These are phyloP conservation scores for Physella acuta DNA, from an alignment of 1,140 invertebrate genomes.

Conservation along the genomic window DNA sequence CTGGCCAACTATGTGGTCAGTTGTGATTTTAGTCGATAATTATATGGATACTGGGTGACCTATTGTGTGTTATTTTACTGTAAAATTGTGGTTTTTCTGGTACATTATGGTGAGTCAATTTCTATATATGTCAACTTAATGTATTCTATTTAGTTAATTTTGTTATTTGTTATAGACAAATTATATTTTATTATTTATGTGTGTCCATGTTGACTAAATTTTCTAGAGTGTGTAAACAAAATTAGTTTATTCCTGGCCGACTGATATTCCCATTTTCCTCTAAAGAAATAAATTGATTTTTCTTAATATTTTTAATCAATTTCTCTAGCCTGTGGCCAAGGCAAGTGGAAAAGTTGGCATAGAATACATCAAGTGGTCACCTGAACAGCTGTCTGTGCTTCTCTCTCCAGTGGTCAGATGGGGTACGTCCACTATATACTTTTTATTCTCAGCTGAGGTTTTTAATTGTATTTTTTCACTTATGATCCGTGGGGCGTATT, in stretches of 20 bases:
- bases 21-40: neutral
- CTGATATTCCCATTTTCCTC: too few species aligned
- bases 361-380: constrained; percentile 38
- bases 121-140: neutral
- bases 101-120: neutral
- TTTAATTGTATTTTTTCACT: neutral
- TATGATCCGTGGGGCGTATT: neutral
- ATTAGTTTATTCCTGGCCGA: too few species aligned
- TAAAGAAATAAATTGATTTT: too few species aligned
- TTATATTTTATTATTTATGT: neutral
- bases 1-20: neutral
- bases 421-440: constrained; percentile 33
- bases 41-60: neutral
- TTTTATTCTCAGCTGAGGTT: neutral
- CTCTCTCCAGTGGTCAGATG: constrained; percentile 34
- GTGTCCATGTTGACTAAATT: neutral
- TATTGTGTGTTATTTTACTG: neutral
- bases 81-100: neutral
- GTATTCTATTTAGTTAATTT: neutral
- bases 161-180: neutral
- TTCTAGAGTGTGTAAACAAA: neutral
- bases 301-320: too few species aligned
- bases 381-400: constrained; percentile 36
- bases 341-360: constrained; percentile 37
- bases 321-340: constrained; percentile 35